Evolutionary conservation across 2,113 vertebrate species (phyloP).

Genomic region (Diadophis punctatus): DNA sequence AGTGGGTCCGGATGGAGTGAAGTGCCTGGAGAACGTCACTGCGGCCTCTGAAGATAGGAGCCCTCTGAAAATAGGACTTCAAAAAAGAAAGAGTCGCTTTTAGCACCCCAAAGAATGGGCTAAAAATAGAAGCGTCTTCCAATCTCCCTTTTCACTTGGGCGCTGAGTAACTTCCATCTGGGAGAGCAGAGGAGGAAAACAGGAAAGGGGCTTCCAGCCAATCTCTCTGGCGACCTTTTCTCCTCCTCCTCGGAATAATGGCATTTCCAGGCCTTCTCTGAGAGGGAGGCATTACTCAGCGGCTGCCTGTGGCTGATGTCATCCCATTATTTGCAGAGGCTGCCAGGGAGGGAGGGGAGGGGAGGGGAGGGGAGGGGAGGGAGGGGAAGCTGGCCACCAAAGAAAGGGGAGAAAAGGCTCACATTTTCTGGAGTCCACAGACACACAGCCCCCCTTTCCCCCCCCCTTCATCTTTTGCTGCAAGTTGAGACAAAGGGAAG

Average conservation of each 20-base stretch:
- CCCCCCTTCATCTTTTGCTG: neutral
- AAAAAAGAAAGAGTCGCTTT: accelerated
- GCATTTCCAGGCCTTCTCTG: conserved; percentile 6
- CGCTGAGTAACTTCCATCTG: neutral
- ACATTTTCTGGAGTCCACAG: neutral
- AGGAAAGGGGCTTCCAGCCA: neutral
- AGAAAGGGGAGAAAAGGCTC: no score
- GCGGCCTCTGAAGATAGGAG: no score
- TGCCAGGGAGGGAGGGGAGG: no score
- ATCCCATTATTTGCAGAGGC: conserved; percentile 16
- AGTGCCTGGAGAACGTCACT: neutral
- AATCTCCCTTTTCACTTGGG: no score
- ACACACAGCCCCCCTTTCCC: neutral
- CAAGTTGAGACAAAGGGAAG: neutral
- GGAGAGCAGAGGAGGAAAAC: neutral
- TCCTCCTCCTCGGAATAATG: conserved; percentile 10
- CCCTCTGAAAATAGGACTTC: neutral
- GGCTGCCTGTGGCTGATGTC: neutral
- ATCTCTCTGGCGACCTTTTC: neutral
- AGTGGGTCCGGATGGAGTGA: neutral
- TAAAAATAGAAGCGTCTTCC: neutral
- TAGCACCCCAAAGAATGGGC: neutral
- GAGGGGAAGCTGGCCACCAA: neutral
- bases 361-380: neutral
- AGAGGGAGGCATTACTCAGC: neutral